A percentile compares a stretch with the other conserved stretches of the same genome.
phyloP scores from a whole-genome alignment of 2,888 invertebrate species.

The Unio delphinus region DNA sequence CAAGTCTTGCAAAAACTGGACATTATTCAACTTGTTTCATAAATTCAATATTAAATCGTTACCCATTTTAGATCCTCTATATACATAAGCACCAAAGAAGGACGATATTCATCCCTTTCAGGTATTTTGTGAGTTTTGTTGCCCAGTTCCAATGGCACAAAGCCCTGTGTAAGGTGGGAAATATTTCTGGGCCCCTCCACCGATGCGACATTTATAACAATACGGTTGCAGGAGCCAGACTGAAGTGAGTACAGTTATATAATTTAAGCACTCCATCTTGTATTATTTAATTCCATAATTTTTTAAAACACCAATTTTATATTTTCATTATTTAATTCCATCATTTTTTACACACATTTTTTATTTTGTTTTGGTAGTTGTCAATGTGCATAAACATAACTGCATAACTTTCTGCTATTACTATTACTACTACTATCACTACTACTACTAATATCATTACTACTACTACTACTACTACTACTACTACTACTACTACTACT shows the following conservation, averaged over 20 bases:
- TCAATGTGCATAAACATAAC: neutral
- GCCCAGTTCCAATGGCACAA: slow-evolving; percentile 95
- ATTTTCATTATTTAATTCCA: neutral
- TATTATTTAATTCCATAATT: neutral
- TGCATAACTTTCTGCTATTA: no score
- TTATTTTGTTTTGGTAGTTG: neutral
- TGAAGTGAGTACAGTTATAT: slow-evolving; percentile 78
- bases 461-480: no score
- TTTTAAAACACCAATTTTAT: neutral
- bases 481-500: no score
- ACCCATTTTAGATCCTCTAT: no score
- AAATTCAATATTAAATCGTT: no score
- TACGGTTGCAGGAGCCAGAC: slow-evolving; percentile 86
- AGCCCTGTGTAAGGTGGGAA: slow-evolving; percentile 85
- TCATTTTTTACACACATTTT: no score
- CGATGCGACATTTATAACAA: slow-evolving; percentile 92
- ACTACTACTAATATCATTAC: no score
- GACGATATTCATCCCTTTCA: slow-evolving; percentile 59
- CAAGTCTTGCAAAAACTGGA: no score
- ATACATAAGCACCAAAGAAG: neutral
- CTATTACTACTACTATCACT: no score
- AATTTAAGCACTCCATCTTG: neutral
- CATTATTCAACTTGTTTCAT: no score
- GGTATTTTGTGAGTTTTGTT: slow-evolving; percentile 93
- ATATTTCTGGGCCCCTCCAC: slow-evolving; percentile 84